Conservation (phyloP, 2,113 vertebrate genomes). For the Castor canadensis region DNA sequence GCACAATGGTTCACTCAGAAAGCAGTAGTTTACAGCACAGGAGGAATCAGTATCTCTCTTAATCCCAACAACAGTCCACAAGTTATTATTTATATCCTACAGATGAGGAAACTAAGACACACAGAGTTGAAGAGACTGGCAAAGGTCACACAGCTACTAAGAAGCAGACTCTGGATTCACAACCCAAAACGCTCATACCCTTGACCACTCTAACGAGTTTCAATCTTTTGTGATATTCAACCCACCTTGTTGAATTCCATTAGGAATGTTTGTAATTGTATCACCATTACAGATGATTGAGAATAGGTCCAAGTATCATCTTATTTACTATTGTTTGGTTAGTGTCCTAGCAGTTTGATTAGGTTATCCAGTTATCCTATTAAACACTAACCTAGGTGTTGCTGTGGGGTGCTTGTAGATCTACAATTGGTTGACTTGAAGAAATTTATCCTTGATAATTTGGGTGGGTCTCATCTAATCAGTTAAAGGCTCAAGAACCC, state of each 20-base stretch:
- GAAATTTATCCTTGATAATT: background rate
- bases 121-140: background rate
- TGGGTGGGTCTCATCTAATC: background rate
- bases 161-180: background rate
- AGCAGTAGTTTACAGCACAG: background rate
- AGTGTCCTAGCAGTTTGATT: background rate
- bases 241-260: background rate
- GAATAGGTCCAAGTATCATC: background rate
- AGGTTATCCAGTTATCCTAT: background rate
- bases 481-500: background rate
- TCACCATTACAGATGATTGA: background rate
- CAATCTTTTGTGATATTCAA: background rate
- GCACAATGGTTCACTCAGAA: background rate
- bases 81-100: background rate
- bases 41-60: background rate
- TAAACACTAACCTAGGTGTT: background rate
- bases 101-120: no score
- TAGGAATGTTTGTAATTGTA: background rate
- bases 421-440: background rate
- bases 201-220: background rate
- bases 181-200: background rate
- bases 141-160: background rate
- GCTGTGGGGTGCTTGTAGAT: background rate
- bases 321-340: background rate
- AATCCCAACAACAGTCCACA: background rate